A percentile compares a stretch with the other conserved stretches of the same genome.
Conservation (phyloP, 2,888 invertebrate species). For the Ceraclea dissimilis region DNA sequence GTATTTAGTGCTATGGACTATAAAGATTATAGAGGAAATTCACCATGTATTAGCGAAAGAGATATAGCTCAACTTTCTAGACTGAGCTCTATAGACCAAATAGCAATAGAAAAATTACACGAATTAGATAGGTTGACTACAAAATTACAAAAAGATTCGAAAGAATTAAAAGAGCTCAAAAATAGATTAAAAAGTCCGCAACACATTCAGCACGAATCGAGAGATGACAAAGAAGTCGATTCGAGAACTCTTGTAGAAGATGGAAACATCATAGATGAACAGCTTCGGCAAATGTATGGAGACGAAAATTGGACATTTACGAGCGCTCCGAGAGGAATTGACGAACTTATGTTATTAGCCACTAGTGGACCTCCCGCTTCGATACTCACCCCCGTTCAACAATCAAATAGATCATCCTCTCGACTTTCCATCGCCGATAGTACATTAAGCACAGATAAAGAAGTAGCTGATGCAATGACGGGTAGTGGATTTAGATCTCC, state of each 20-base stretch:
- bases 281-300: slow-evolving; percentile 59
- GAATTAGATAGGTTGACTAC: slow-evolving; percentile 70
- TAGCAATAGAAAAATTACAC: slow-evolving; percentile 69
- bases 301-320: slow-evolving; percentile 66
- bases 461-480: slow-evolving; percentile 52
- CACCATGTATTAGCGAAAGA: slow-evolving; percentile 68
- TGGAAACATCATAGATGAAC: slow-evolving; percentile 60
- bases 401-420: slow-evolving; percentile 51
- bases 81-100: slow-evolving; percentile 69
- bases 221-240: slow-evolving; percentile 50
- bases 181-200: slow-evolving; percentile 62
- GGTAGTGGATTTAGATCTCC: slow-evolving; percentile 40
- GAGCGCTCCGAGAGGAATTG: slow-evolving; percentile 55
- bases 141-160: slow-evolving; percentile 71
- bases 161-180: slow-evolving; percentile 68
- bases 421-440: slow-evolving; percentile 56
- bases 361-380: slow-evolving; percentile 29
- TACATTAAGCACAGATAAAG: slow-evolving; percentile 53
- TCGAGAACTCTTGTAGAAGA: slow-evolving; percentile 55
- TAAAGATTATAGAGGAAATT: slow-evolving; percentile 68
- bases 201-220: slow-evolving; percentile 33
- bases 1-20: slow-evolving; percentile 71
- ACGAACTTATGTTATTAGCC: slow-evolving; percentile 50
- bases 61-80: slow-evolving; percentile 69
- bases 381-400: slow-evolving; percentile 38